These are phyloP conservation scores for Callyntrura sp. DNA, from an alignment of 2,888 invertebrate genomes.

Conservation along the genomic window DNA sequence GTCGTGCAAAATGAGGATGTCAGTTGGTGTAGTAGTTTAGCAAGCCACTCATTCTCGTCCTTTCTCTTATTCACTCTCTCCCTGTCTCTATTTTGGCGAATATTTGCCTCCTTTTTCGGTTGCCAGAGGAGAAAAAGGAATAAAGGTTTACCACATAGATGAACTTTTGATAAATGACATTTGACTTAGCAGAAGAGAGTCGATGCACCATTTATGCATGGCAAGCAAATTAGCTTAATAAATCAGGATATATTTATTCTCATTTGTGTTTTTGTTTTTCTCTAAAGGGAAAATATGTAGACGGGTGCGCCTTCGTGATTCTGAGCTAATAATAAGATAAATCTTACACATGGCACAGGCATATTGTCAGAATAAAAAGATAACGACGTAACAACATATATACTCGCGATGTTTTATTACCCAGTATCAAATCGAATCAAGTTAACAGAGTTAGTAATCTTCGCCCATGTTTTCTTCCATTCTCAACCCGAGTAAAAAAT, in stretches of 20 bases:
- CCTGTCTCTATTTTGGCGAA: background rate
- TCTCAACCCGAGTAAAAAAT: background rate
- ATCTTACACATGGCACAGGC: background rate
- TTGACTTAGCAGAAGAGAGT: conserved; percentile 36
- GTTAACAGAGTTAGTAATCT: background rate
- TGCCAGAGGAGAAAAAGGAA: conserved; percentile 45
- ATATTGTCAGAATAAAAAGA: background rate
- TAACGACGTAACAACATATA: background rate
- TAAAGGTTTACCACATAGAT: conserved; percentile 44
- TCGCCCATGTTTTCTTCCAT: background rate
- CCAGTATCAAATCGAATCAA: background rate
- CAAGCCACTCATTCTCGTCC: conserved; percentile 7
- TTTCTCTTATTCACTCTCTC: background rate
- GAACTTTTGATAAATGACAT: conserved; percentile 44
- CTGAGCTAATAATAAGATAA: background rate
- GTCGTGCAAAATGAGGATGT: conserved; percentile 32
- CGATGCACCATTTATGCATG: conserved; percentile 12
- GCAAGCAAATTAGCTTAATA: conserved; percentile 40
- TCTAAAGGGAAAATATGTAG: background rate
- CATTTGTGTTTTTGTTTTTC: background rate
- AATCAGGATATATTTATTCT: conserved; percentile 30
- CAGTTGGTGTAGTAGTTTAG: conserved; percentile 9
- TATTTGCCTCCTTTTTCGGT: conserved; percentile 25
- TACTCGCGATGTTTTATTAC: background rate
- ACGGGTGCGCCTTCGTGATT: background rate